phyloP scores from a whole-genome alignment of 2,888 invertebrate genomes.

The Neoascia interrupta region DNA sequence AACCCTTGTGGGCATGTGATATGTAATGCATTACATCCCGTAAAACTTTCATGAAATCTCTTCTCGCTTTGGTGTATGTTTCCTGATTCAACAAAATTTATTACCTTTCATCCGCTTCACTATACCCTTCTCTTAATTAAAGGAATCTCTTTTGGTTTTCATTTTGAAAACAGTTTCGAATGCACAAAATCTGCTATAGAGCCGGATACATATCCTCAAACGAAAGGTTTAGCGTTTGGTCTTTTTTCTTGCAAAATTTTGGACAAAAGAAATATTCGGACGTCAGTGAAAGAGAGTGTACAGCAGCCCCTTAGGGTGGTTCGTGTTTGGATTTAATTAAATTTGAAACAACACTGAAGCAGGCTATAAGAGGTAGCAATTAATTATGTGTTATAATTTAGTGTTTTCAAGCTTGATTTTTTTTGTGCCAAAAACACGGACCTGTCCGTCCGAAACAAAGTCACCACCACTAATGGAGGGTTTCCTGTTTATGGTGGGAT shows the following conservation, averaged over 20 bases:
- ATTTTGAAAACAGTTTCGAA: not conserved
- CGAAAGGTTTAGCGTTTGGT: not conserved
- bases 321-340: constrained; percentile 60
- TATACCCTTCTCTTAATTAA: not conserved
- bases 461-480: not conserved
- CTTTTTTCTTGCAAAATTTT: not conserved
- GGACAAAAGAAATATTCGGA: constrained; percentile 4
- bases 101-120: not conserved
- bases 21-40: no score
- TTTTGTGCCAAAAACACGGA: not conserved
- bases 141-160: not conserved
- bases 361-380: constrained; percentile 35
- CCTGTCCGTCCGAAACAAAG: no score
- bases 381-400: constrained; percentile 64
- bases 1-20: no score
- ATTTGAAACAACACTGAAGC: constrained; percentile 32
- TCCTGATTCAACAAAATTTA: constrained; percentile 22
- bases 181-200: not conserved
- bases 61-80: not conserved
- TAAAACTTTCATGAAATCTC: no score
- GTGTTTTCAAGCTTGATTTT: constrained; percentile 19
- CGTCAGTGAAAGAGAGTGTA: not conserved
- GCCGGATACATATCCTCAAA: not conserved
- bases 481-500: constrained; percentile 10
- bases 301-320: not conserved